Base-by-base conservation (phyloP, 2,888 invertebrate species). In the Chrysolina americana region DNA sequence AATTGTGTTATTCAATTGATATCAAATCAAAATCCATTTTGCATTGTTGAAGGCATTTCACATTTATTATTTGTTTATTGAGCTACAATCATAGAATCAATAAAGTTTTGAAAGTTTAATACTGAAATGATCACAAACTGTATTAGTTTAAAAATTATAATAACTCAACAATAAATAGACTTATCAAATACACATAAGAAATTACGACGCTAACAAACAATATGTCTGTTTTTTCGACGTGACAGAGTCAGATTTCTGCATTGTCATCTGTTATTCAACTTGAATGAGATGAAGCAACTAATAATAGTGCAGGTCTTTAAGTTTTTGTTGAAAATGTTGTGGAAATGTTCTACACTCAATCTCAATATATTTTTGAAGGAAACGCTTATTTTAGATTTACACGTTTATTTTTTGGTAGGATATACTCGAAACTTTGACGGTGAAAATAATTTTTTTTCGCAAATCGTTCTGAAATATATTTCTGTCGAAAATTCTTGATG, bases 21-120 rank as follows among this genome's bases (percentile, higher is more conserved):
- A 21, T 53, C 19, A 68, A 17, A 68, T 41, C 19, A 80, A 47
- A 74, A 78, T 85, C 85, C 79, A 83, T 82, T 84, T 86, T 84
- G 85, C 85, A 85, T 85, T 85, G 85, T 85, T 85, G 85, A 85
- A 86, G 85, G 85, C 85, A 85, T 79, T 83, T 77, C 76, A 82
- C 80, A 82, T 79, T 77, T 78, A 82, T 78, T 79, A 76, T 76
- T 75, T 75, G 73, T 65, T 41, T 53, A 79, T 83, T 85, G 84
- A 84, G 84, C 84, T 81, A 80, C 79, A 82, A 81, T 75, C 80
- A 80, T 68, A 74, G 80, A 81, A 79, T 75, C 41, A 73, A 77
- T 73, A 75, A 65, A 79, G 75, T 75, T 76, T 63, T 56, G 64
- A 65, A 53, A 68, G 66, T 73, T 70, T 66, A 74, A 77, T 72